These are phyloP conservation scores for Setophaga kirtlandii DNA, from an alignment of 2,113 vertebrate genomes.

Conservation along the genomic window DNA sequence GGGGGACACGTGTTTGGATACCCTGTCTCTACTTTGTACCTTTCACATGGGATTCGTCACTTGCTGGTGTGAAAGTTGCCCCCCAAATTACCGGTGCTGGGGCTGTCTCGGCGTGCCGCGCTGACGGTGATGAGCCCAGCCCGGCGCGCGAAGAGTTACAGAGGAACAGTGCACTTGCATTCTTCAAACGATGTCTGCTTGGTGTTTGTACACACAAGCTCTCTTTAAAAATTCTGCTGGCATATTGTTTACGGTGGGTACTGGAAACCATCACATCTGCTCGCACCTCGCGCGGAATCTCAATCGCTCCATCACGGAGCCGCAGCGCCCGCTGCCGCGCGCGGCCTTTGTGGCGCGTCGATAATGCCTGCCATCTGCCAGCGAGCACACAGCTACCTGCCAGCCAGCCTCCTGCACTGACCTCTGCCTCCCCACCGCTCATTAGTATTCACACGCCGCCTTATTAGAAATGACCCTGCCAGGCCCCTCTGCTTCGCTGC, in stretches of 20 bases:
- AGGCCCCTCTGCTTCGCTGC: constrained; percentile 75
- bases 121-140: not conserved
- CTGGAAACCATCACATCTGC: constrained; percentile 84
- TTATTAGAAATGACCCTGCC: constrained; percentile 82
- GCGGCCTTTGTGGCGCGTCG: constrained; percentile 81
- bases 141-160: constrained; percentile 47
- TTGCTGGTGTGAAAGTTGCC: not conserved
- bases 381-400: constrained; percentile 84
- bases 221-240: constrained; percentile 80
- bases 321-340: constrained; percentile 68
- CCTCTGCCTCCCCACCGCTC: constrained; percentile 79
- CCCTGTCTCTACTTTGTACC: accelerated
- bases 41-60: not conserved
- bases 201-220: constrained; percentile 81
- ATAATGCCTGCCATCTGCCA: constrained; percentile 88
- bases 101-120: not conserved
- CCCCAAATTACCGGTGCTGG: not conserved
- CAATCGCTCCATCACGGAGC: constrained; percentile 82
- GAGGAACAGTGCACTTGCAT: constrained; percentile 24
- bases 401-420: constrained; percentile 79
- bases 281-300: constrained; percentile 80
- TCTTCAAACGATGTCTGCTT: constrained; percentile 62
- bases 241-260: constrained; percentile 80
- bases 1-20: accelerated
- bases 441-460: constrained; percentile 82